phyloP scores from a whole-genome alignment of 2,888 invertebrate species.

The Lysandra bellargus region DNA sequence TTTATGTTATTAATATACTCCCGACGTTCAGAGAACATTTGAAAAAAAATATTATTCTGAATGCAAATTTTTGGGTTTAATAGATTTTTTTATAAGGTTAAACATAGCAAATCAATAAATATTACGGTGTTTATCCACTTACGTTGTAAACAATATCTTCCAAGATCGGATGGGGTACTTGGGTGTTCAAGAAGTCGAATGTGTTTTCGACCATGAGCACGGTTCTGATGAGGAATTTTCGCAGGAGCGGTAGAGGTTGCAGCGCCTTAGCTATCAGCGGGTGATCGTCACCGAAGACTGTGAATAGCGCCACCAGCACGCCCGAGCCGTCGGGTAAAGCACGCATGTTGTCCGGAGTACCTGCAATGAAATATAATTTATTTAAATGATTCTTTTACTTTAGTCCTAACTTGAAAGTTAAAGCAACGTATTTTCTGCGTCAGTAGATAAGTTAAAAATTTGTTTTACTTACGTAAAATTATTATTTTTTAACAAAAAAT shows the following conservation, averaged over 20 bases:
- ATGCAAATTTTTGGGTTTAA: too few species aligned
- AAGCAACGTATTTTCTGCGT: background rate
- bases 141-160: conserved; percentile 82
- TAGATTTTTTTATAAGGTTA: too few species aligned
- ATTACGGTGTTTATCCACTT: conserved; percentile 46
- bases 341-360: conserved; percentile 84
- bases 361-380: conserved; percentile 45
- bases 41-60: too few species aligned
- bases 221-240: conserved; percentile 84
- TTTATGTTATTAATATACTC: background rate
- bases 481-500: too few species aligned
- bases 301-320: conserved; percentile 82
- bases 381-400: background rate
- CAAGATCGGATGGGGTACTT: conserved; percentile 84
- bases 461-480: background rate
- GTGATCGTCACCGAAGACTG: conserved; percentile 76
- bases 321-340: conserved; percentile 83
- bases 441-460: background rate
- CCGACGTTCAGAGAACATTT: too few species aligned
- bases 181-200: conserved; percentile 81
- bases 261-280: conserved; percentile 80
- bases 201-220: conserved; percentile 81
- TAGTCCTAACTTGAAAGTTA: background rate
- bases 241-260: conserved; percentile 81
- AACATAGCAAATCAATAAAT: too few species aligned